Percentiles rank a stretch among this genome's conserved stretches.
phyloP scores from a whole-genome alignment of 2,797 vertebrate species.

The Danionella dracula region DNA sequence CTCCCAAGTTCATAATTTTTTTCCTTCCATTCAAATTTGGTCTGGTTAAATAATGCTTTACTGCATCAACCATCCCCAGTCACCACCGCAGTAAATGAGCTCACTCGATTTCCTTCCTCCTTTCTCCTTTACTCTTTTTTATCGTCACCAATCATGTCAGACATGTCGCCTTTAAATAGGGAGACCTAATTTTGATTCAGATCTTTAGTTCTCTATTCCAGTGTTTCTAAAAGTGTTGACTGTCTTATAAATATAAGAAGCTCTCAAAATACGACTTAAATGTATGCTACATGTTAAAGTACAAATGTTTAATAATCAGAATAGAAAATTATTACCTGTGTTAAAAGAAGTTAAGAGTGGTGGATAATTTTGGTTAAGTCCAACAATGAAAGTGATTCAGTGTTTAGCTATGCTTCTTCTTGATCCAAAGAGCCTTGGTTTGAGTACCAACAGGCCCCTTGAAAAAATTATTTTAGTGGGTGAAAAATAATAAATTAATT shows the following conservation, averaged over 20 bases:
- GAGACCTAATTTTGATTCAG: not conserved
- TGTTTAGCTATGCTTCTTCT: no score
- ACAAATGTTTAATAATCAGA: slow-evolving; percentile 22
- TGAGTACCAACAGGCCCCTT: no score
- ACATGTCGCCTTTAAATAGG: not conserved
- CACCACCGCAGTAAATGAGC: not conserved
- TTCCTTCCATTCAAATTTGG: slow-evolving; percentile 28
- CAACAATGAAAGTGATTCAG: no score
- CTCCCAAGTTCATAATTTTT: not conserved
- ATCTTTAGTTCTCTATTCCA: not conserved
- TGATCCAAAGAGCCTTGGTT: not conserved
- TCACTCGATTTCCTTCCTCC: not conserved
- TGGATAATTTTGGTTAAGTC: no score
- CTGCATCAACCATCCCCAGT: not conserved
- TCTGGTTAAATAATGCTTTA: slow-evolving; percentile 36
- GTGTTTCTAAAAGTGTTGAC: no score
- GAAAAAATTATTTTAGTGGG: no score
- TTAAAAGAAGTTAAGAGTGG: no score
- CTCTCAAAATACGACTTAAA: no score
- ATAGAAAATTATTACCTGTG: not conserved
- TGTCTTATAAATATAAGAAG: no score
- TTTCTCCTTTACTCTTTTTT: not conserved
- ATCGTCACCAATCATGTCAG: not conserved
- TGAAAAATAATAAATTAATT: no score
- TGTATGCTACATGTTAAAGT: no score